Evolutionary conservation across 2,797 vertebrate genomes (phyloP).

Genomic region (Tangara arthus): DNA sequence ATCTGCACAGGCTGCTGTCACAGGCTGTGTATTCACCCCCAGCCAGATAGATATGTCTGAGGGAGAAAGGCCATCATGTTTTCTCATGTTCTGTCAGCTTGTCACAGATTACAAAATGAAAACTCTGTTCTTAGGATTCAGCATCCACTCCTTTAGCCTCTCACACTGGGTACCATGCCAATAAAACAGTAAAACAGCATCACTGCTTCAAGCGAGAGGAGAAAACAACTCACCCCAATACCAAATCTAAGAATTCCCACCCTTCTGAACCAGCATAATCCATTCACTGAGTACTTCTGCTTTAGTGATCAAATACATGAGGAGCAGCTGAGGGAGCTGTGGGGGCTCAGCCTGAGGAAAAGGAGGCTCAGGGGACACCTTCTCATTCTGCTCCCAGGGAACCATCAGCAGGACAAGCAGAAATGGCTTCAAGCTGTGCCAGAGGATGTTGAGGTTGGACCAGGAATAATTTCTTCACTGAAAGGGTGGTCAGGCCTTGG

Average conservation of each 20-base stretch:
- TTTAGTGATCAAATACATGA: not conserved
- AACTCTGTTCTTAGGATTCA: not conserved
- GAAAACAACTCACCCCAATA: not conserved
- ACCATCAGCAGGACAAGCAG: not conserved
- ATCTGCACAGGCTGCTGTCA: not conserved
- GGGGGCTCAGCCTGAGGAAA: not conserved
- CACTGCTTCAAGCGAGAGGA: not conserved
- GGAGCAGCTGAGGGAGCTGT: not conserved
- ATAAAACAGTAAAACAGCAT: not conserved
- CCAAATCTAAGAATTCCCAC: not conserved
- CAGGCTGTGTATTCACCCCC: not conserved
- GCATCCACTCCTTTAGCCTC: not conserved
- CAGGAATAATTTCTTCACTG: not conserved
- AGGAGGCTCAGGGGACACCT: not conserved
- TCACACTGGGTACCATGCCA: not conserved
- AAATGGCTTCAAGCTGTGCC: not conserved
- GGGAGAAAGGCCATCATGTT: not conserved
- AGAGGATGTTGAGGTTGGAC: not conserved
- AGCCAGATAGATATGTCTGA: not conserved
- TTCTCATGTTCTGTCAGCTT: not conserved
- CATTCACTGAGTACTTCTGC: not conserved
- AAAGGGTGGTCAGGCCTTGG: not conserved
- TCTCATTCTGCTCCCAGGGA: not conserved
- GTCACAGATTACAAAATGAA: slow-evolving; percentile 16
- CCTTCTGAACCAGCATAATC: not conserved